A percentile compares a stretch with the other conserved stretches of the same genome.
Evolutionary conservation across 2,797 vertebrate genomes (phyloP).

Genomic region (Lacerta bilineata): DNA sequence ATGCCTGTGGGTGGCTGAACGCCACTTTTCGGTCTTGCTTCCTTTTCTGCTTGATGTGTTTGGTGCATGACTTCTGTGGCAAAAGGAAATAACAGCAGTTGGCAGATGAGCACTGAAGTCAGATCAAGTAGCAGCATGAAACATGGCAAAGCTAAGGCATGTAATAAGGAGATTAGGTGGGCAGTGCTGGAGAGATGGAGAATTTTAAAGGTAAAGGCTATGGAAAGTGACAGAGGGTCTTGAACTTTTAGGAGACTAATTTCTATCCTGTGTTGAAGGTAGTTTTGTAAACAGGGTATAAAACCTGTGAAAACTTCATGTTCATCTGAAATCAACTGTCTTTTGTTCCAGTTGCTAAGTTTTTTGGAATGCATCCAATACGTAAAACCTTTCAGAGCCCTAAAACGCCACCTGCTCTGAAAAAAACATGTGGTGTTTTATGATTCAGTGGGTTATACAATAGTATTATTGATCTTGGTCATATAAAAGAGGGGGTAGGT

Average conservation of each 20-base stretch:
- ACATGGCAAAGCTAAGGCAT: background rate
- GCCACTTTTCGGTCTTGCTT: background rate
- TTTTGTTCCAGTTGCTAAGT: background rate
- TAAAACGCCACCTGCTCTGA: background rate
- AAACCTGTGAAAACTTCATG: background rate
- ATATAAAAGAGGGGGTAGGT: background rate
- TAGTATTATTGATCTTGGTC: background rate
- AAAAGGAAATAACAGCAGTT: background rate
- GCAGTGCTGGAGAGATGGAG: rapidly evolving
- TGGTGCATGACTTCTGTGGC: background rate
- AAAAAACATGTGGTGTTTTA: background rate
- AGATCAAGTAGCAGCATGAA: too few species aligned
- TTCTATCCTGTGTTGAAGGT: background rate
- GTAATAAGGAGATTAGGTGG: background rate
- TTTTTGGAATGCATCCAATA: background rate
- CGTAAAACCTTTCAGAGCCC: background rate
- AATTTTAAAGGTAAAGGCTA: background rate
- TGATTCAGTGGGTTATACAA: background rate
- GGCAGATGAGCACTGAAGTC: background rate
- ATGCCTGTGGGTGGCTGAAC: background rate
- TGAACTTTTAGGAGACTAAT: background rate
- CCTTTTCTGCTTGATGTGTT: background rate
- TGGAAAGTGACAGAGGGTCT: background rate
- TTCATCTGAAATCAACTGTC: background rate
- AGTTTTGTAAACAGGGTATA: background rate